Evolutionary conservation across 2,113 vertebrate species (phyloP).

Genomic region (Caracal caracal): DNA sequence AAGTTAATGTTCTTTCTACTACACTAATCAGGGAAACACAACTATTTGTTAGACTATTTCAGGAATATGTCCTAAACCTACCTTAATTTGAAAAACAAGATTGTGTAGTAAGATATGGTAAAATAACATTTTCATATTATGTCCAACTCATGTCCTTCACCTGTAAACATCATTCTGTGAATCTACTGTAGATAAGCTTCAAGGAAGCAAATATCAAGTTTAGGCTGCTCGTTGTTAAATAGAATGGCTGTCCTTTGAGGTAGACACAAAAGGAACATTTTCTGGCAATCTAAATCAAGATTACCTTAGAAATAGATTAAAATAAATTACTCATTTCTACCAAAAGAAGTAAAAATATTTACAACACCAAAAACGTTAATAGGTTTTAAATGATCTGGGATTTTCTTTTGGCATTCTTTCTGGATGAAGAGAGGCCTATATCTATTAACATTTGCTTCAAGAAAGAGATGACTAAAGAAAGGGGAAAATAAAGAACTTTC

Average conservation of each 20-base stretch:
- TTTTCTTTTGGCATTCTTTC: neutral
- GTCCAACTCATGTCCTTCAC: neutral
- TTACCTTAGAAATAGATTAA: neutral
- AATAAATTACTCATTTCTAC: neutral
- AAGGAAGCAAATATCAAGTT: neutral
- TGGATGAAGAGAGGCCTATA: neutral
- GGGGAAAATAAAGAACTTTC: neutral
- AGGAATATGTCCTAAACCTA: conserved; percentile 7
- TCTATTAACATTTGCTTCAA: neutral
- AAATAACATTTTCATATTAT: neutral
- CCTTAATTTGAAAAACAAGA: conserved; percentile 30
- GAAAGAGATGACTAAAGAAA: neutral
- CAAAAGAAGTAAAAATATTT: neutral
- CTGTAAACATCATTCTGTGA: neutral
- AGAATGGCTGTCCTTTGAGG: neutral
- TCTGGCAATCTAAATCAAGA: conserved; percentile 47
- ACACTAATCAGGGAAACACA: neutral
- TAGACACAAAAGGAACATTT: conserved; percentile 7
- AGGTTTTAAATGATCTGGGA: neutral
- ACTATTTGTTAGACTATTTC: neutral
- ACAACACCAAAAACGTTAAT: neutral
- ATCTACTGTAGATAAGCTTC: neutral
- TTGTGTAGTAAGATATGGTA: neutral
- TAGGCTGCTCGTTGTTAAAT: neutral
- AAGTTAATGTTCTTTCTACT: neutral